Base-by-base conservation (phyloP, 2,113 vertebrate species). In the Triplophysa siluroides region DNA sequence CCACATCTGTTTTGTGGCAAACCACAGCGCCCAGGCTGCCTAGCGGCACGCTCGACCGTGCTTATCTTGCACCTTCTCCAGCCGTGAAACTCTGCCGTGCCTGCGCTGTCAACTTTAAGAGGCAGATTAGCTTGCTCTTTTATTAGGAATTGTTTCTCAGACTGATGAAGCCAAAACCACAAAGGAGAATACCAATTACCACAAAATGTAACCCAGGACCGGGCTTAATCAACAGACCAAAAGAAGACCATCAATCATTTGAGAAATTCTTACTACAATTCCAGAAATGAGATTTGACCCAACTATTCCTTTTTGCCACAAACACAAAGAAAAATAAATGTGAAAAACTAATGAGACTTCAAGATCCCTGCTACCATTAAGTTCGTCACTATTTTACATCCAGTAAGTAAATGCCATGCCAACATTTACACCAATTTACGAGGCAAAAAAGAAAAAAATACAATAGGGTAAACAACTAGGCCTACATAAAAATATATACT, bases 61-160 rank as follows among this genome's bases (percentile, higher is more conserved):
- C 63, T 80, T 74, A 80, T 79, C 78, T 79, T 80, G 33, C 78
- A 65, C 71, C 73, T 76, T 81, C 64, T 68, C 63, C 72, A 60
- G 56, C 66, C 64, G 64, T 68, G 79, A 69, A 81, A 81, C 64
- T 67, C 52, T 67, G 50, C 61, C 45, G 33, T 71, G 62, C 70
- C 47, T 74, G 47, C 56, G 33, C 70, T 65, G 70, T 75, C 73
- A 62, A 66, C 69, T 41, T 71, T 80, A 74, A 74, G 69, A 58
- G 69, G 50, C 69, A 80, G 61, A 73, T 80, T 80, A 80, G 64
- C 61, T 6, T 19, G 45, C 47, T 41, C 61, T 80, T 64, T 80
- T 73, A 72, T 74, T 54, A 75, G 23, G 60, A 13, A 16, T 61
- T 13, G n/a, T 62, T 75, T 75, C 73, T 75, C 23, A 63, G 26